Evolutionary conservation across 2,888 invertebrate genomes (phyloP).

Genomic region (Chaetogeoica ovagalla): DNA sequence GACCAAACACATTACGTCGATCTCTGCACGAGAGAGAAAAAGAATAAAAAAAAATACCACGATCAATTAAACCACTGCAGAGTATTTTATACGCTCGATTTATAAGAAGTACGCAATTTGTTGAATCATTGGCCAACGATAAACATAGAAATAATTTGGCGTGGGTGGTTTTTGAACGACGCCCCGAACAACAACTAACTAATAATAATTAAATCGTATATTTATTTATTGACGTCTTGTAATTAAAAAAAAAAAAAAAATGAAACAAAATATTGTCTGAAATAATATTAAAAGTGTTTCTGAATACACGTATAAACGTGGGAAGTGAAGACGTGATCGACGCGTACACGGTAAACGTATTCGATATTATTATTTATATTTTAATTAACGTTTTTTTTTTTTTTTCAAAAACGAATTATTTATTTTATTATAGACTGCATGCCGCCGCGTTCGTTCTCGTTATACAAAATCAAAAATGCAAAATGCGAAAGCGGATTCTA

Average conservation of each 20-base stretch:
- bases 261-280: conserved; percentile 5
- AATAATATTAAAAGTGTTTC: too few relatives aligned
- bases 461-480: too few relatives aligned
- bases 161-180: conserved; percentile 25
- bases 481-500: too few relatives aligned
- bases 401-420: too few relatives aligned
- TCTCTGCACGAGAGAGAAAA: background rate
- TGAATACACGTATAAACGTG: background rate
- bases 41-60: background rate
- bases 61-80: background rate
- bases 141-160: conserved; percentile 17
- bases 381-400: too few relatives aligned
- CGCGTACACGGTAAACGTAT: background rate
- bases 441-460: too few relatives aligned
- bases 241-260: conserved; percentile 32
- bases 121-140: conserved; percentile 2
- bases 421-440: too few relatives aligned
- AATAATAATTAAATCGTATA: conserved; percentile 13
- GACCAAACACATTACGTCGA: too few relatives aligned
- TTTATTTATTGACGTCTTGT: conserved; percentile 10
- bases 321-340: background rate
- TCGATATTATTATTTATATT: background rate
- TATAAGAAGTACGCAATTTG: background rate
- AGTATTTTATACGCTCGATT: too few relatives aligned
- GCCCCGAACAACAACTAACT: conserved; percentile 13